Base-by-base conservation (phyloP, 2,797 vertebrate species). In the Dendrocincla tyrannina region DNA sequence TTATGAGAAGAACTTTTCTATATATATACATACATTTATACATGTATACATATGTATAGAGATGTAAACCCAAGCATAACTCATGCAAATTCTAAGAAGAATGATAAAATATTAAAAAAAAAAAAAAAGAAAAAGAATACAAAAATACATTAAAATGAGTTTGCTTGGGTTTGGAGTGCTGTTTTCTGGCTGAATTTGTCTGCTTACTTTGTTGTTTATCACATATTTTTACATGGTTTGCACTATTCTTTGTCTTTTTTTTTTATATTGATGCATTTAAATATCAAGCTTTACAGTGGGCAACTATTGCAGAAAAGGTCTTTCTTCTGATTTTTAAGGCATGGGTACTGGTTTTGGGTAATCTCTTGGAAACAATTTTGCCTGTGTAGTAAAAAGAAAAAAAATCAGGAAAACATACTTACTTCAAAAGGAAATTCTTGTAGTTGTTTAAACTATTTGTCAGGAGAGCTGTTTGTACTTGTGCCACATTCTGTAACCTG, bases 401-500 rank as follows among this genome's bases (percentile, higher is more conserved):
- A 82, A 67, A 52, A 42, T 25, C 12, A 70, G n/a, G 24, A 50
- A 88, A 64, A 28, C 41, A 17, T 13, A n/a, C 20, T 66, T 79
- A 39, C 33, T 95, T 84, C 27, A 27, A 75, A 93, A 89, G 7
- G 2, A 91, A 59, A 23, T 66, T 91, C 46, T 24, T 73, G 10
- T 46, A 78, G 27, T 59, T 83, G 39, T 79, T 93, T 84, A 50
- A 68, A 68, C 22, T 56, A 68, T 70, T 85, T 89, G 28, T n/a
- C 46, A 79, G 14, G 76, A 93, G 49, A 81, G 39, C 2, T 80
- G 17, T 67, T 55, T 53, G 25, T 25, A 13, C 10, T 85, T 80
- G 35, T 77, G 35, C 9, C 49, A 53, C 10, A 20, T 72, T 79
- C 64, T 28, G 4, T 19, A 93, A 59, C 20, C 13, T 25, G 7